These are phyloP conservation scores for Tringa solitaria DNA, from an alignment of 2,113 vertebrate genomes.

Conservation along the genomic window DNA sequence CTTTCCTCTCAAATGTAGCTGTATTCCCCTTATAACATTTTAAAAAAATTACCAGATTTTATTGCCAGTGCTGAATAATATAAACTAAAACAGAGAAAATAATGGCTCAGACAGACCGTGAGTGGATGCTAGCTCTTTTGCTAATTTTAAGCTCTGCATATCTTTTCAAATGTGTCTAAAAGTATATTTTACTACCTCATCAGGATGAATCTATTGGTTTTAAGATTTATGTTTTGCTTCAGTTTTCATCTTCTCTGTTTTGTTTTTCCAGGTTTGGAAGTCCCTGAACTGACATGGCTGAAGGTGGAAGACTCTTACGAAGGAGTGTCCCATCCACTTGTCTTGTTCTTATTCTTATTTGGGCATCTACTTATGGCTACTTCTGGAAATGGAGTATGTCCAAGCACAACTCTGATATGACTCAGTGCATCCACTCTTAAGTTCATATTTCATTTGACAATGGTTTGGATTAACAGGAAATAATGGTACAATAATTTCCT, in stretches of 20 bases:
- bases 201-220: background rate
- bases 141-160: background rate
- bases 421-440: background rate
- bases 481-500: background rate
- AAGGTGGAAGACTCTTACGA: background rate
- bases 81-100: background rate
- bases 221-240: background rate
- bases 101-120: background rate
- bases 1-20: background rate
- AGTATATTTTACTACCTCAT: background rate
- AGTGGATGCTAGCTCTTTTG: background rate
- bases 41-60: background rate
- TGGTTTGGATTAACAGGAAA: constrained; percentile 3
- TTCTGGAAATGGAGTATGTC: background rate
- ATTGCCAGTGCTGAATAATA: background rate
- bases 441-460: background rate
- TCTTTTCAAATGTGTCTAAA: background rate
- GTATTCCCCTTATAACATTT: background rate
- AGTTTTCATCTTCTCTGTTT: background rate
- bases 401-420: background rate
- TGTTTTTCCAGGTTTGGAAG: background rate
- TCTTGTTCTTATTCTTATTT: background rate
- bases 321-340: background rate
- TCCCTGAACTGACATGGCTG: background rate
- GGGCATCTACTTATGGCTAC: background rate